A percentile compares a stretch with the other conserved stretches of the same genome.
phyloP scores from a whole-genome alignment of 2,113 vertebrate genomes.

The cattle (Bos taurus) region DNA sequence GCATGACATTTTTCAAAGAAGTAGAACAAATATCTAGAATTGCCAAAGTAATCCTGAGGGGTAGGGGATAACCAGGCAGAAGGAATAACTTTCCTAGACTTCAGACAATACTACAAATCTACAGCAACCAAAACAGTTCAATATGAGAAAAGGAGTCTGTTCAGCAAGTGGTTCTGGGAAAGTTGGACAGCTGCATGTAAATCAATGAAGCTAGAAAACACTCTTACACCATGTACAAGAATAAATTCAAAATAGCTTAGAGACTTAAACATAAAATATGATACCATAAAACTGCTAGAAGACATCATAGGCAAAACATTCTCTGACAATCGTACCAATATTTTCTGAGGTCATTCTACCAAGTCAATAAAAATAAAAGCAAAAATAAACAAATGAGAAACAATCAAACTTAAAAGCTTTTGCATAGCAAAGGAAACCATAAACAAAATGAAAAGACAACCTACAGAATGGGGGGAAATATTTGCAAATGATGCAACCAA shows the following conservation, averaged over 20 bases:
- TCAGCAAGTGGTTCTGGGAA: not conserved
- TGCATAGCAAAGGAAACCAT: not conserved
- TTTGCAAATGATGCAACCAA: not conserved
- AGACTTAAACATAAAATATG: not conserved
- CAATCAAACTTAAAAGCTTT: not conserved
- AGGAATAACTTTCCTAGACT: not conserved
- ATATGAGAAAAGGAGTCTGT: not conserved
- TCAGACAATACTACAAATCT: not conserved
- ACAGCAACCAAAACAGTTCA: not conserved
- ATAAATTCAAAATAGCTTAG: not conserved
- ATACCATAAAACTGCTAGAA: not conserved
- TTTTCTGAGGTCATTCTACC: not conserved
- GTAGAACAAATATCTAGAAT: not conserved
- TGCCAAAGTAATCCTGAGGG: not conserved
- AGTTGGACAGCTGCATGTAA: not conserved
- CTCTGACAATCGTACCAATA: not conserved
- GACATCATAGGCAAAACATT: not conserved
- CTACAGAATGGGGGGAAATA: not conserved
- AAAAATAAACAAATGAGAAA: not conserved
- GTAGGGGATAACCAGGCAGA: not conserved
- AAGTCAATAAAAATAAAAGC: not conserved
- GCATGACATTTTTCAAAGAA: not conserved
- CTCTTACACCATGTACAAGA: not conserved
- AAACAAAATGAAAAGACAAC: not conserved
- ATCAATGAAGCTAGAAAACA: not conserved